Evolutionary conservation across 2,888 invertebrate species (phyloP), one percentile per base, ranked within the genome.

Genomic region (Apodemia duryi): DNA sequence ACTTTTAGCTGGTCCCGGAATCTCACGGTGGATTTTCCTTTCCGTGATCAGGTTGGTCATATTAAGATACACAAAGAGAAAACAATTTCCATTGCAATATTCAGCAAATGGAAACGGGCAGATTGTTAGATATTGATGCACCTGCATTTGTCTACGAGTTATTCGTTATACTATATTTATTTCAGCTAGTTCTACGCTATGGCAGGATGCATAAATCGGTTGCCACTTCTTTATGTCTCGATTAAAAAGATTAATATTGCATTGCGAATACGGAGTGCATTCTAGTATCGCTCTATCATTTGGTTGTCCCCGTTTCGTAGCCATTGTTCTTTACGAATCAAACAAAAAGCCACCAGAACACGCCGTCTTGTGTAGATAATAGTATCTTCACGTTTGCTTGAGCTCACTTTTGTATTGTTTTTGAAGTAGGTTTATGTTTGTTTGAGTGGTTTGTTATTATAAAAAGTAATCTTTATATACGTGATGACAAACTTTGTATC

Each of bases 351-450:
- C 49, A 61, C 67, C 67, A 68, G 68, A 67, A 68, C 68, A 71
- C 71, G 67, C 66, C 68, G 71, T 72, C 73, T 75, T 75, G 73
- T 73, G 43, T 70, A 75, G 74, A 77, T 74, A 74, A 74, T 73
- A 66, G 67, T 76, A 75, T 75, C 75, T 76, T 72, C 68, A 75
- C 74, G 71, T 76, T 73, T 70, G 72, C 71, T 65, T 71, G 73
- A 67, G 72, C 63, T 67, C 65, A 69, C 65, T 66, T 67, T 46
- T 46, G 13, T 13, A 13, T 46, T 13, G 46, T 46, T 13, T 4
- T 46, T 46, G 3, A 46, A 1, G 46, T 4, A 46, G 2, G 11
- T 43, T 43, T 13, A 4, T 13, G 46, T 46, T 46, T 46, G 10
- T 21, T 21, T 21, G 21, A 35, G 2, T 35, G 38, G 7, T 2